Evolutionary conservation across 2,888 invertebrate genomes (phyloP).

Genomic region (Amphipyra tragopoginis): DNA sequence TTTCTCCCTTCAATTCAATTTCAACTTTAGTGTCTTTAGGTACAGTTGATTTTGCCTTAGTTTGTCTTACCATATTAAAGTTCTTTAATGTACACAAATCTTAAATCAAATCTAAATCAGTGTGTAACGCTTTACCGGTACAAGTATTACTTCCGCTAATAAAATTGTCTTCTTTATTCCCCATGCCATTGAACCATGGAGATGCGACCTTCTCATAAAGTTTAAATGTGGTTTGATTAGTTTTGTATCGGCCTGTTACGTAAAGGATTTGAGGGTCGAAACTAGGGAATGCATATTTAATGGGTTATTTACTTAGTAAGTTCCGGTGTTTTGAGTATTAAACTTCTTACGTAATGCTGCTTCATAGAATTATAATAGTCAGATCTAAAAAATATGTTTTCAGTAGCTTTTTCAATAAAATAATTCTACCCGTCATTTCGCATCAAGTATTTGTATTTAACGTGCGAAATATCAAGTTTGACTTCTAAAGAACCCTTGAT

Average conservation of each 20-base stretch:
- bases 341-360: slow-evolving; percentile 44
- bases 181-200: slow-evolving; percentile 56
- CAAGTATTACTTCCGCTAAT: slow-evolving; percentile 84
- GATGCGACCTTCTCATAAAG: slow-evolving; percentile 46
- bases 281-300: slow-evolving; percentile 55
- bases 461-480: too few species aligned
- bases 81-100: slow-evolving; percentile 79
- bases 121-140: slow-evolving; percentile 80
- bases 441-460: too few species aligned
- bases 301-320: slow-evolving; percentile 55
- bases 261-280: slow-evolving; percentile 52
- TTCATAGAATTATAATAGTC: neutral
- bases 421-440: too few species aligned
- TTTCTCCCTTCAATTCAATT: slow-evolving; percentile 18
- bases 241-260: slow-evolving; percentile 56
- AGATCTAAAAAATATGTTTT: too few species aligned
- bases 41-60: slow-evolving; percentile 60
- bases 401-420: too few species aligned
- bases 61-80: slow-evolving; percentile 56
- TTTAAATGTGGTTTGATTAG: slow-evolving; percentile 59
- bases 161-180: slow-evolving; percentile 79
- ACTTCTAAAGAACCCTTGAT: too few species aligned
- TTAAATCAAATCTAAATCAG: slow-evolving; percentile 86
- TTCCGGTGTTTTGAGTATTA: slow-evolving; percentile 52
- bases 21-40: slow-evolving; percentile 12